Percentiles rank a stretch among this genome's conserved stretches.
These are phyloP conservation scores for Listrodromus nycthemerus DNA, from an alignment of 2,888 invertebrate genomes.

Conservation along the genomic window DNA sequence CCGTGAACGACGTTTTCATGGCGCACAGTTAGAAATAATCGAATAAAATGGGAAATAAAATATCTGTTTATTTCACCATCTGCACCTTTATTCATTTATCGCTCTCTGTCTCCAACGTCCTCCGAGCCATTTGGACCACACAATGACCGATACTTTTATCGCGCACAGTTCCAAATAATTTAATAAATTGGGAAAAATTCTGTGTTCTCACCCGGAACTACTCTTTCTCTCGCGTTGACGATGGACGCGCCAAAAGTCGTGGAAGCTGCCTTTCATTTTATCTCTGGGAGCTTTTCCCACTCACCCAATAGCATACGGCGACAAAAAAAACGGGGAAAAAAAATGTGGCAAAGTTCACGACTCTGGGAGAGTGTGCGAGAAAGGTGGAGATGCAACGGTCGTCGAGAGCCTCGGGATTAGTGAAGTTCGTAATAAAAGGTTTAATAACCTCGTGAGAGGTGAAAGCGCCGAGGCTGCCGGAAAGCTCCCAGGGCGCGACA, in stretches of 20 bases:
- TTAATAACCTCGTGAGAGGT: constrained; percentile 73
- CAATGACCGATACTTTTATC: not conserved
- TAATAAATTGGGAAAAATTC: not conserved
- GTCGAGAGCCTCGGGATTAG: constrained; percentile 59
- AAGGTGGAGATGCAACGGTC: constrained; percentile 47
- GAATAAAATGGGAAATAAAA: not conserved
- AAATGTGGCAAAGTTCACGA: constrained; percentile 40
- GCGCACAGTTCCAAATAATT: not conserved
- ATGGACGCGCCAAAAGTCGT: constrained; percentile 14
- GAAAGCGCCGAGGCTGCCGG: constrained; percentile 44
- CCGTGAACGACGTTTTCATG: not conserved
- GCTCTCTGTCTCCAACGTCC: not conserved
- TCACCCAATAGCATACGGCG: not conserved
- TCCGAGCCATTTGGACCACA: not conserved
- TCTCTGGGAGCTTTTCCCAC: not conserved
- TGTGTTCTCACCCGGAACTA: not conserved
- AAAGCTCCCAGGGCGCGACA: constrained; percentile 8
- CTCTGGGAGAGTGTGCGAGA: constrained; percentile 21
- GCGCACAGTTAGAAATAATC: not conserved
- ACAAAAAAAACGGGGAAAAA: constrained; percentile 20
- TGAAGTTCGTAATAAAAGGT: constrained; percentile 72
- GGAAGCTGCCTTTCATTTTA: constrained; percentile 1
- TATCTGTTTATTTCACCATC: not conserved
- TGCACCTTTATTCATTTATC: not conserved
- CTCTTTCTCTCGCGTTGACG: not conserved